phyloP scores from a whole-genome alignment of 2,888 invertebrate species.

The Eupeodes luniger region DNA sequence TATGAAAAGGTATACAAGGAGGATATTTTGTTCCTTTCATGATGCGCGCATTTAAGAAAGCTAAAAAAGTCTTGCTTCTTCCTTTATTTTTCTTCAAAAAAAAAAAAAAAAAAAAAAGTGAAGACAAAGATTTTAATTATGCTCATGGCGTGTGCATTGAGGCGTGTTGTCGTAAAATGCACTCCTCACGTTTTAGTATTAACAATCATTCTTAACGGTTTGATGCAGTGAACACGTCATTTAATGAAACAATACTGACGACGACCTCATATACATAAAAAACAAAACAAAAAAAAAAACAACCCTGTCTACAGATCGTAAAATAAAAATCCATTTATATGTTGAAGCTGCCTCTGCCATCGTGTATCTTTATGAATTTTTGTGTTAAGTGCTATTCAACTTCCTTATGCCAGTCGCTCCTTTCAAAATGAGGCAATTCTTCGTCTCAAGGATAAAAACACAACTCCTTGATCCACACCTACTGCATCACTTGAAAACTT shows the following conservation, averaged over 20 bases:
- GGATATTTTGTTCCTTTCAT: too few species aligned
- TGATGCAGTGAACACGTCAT: constrained; percentile 40
- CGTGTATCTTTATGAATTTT: not conserved
- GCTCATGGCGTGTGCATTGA: constrained; percentile 42
- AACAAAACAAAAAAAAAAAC: constrained; percentile 13
- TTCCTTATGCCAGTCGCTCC: not conserved
- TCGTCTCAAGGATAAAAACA: not conserved
- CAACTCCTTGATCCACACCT: too few species aligned
- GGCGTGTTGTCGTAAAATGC: constrained; percentile 35
- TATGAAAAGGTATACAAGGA: too few species aligned
- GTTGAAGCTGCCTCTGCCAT: too few species aligned
- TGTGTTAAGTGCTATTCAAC: not conserved
- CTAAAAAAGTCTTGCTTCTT: not conserved
- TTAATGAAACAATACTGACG: constrained; percentile 27
- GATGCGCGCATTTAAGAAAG: not conserved
- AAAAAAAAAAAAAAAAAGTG: not conserved
- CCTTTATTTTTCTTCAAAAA: too few species aligned
- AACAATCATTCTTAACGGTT: constrained; percentile 37
- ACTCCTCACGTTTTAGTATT: constrained; percentile 10
- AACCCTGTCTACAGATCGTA: constrained; percentile 35
- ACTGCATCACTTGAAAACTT: not conserved
- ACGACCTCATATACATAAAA: constrained; percentile 26
- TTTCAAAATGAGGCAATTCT: not conserved
- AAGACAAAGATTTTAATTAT: constrained; percentile 32
- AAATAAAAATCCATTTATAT: constrained; percentile 15